A percentile compares a stretch with the other conserved stretches of the same genome.
phyloP scores from a whole-genome alignment of 1,140 invertebrate species.

The Drosophila bipectinata region DNA sequence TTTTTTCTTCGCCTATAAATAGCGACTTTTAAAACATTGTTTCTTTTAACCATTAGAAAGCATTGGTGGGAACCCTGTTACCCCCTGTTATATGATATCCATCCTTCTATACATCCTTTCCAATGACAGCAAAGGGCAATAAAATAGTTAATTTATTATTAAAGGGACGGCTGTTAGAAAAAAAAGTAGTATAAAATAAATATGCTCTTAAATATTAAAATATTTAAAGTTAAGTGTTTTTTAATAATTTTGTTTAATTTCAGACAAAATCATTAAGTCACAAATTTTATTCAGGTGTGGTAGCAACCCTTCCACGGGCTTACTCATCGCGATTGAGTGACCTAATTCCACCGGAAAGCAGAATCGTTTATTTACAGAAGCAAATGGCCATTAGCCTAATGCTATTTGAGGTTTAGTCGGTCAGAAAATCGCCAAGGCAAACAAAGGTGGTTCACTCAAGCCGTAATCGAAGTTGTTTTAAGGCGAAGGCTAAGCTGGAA shows the following conservation, averaged over 20 bases:
- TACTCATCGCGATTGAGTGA: slow-evolving; percentile 50
- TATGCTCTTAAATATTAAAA: too few species aligned
- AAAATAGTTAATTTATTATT: not conserved
- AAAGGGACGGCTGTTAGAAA: too few species aligned
- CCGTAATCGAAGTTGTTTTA: slow-evolving; percentile 30
- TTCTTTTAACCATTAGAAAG: too few species aligned
- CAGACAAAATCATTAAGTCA: too few species aligned
- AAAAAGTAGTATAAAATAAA: too few species aligned
- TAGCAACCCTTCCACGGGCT: slow-evolving; percentile 33
- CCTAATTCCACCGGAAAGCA: slow-evolving; percentile 43
- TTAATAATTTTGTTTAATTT: too few species aligned
- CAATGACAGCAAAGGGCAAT: not conserved
- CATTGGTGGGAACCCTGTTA: too few species aligned
- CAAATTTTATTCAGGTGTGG: slow-evolving; percentile 39
- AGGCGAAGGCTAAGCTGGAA: slow-evolving; percentile 2
- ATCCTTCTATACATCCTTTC: slow-evolving; percentile 6
- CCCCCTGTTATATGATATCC: slow-evolving; percentile 19
- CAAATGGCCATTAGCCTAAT: slow-evolving; percentile 61
- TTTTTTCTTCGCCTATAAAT: too few species aligned
- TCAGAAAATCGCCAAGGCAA: slow-evolving; percentile 51
- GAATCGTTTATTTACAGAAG: slow-evolving; percentile 54
- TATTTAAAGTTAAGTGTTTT: too few species aligned
- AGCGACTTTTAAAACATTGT: too few species aligned
- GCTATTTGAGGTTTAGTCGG: slow-evolving; percentile 58
- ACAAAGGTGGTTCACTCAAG: slow-evolving; percentile 30